phyloP scores from a whole-genome alignment of 2,113 vertebrate species.

The Chauna torquata region DNA sequence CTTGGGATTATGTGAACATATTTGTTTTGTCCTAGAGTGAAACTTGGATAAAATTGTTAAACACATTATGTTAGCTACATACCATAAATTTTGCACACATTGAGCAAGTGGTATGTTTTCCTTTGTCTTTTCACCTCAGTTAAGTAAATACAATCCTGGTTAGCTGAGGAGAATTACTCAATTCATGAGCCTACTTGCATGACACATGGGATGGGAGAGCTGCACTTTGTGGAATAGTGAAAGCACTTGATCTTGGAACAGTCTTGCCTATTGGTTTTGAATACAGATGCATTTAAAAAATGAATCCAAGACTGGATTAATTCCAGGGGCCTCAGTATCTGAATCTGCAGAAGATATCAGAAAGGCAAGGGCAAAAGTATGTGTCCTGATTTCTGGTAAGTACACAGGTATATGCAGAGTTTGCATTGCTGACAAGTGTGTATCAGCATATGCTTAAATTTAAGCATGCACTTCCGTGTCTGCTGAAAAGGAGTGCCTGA shows the following conservation, averaged over 20 bases:
- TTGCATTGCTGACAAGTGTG: neutral
- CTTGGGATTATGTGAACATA: constrained; percentile 68
- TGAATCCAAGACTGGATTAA: neutral
- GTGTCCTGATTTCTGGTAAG: neutral
- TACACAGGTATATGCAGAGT: neutral
- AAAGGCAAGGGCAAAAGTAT: neutral
- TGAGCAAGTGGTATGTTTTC: constrained; percentile 44
- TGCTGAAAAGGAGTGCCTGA: neutral
- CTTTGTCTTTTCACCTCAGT: constrained; percentile 58
- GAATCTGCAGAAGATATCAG: neutral
- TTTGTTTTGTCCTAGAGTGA: constrained; percentile 76
- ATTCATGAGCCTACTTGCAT: constrained; percentile 18
- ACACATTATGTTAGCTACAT: constrained; percentile 47
- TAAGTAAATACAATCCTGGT: constrained; percentile 57
- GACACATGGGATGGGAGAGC: constrained; percentile 18
- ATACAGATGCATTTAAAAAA: neutral
- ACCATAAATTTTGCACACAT: constrained; percentile 53
- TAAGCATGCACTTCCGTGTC: neutral
- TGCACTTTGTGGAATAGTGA: neutral
- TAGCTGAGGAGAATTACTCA: constrained; percentile 28
- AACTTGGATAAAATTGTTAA: constrained; percentile 67
- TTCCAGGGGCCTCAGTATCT: neutral
- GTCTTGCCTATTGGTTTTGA: neutral
- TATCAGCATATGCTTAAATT: neutral
- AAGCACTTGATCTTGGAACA: constrained; percentile 28